phyloP scores from a whole-genome alignment of 2,797 vertebrate genomes.

The Anableps anableps region DNA sequence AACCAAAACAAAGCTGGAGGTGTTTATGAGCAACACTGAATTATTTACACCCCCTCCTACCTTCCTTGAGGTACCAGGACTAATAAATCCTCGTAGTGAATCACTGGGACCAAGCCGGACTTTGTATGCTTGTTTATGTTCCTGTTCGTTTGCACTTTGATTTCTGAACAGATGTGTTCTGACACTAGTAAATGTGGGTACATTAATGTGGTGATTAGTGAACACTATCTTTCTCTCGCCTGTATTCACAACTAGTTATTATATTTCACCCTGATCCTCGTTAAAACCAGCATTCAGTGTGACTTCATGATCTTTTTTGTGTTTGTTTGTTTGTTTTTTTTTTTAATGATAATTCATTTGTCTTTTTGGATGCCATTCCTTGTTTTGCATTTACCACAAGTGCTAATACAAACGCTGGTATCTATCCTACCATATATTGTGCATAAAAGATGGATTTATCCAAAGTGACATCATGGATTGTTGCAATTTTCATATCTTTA shows the following conservation, averaged over 20 bases:
- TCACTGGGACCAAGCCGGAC: conserved; percentile 24
- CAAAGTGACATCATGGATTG: not conserved
- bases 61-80: conserved; percentile 38
- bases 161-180: conserved; percentile 33
- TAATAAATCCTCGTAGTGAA: conserved; percentile 7
- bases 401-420: not conserved
- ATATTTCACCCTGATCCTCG: conserved; percentile 32
- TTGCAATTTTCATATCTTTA: not conserved
- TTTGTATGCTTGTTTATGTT: conserved; percentile 10
- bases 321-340: conserved; percentile 24
- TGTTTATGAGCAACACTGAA: conserved; percentile 30
- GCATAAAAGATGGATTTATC: not conserved
- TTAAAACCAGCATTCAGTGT: conserved; percentile 17
- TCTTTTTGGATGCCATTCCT: conserved; percentile 15
- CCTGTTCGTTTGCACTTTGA: conserved; percentile 55
- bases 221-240: conserved; percentile 58
- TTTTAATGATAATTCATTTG: conserved; percentile 5
- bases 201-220: conserved; percentile 36
- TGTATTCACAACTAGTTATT: conserved; percentile 31
- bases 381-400: conserved; percentile 15
- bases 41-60: conserved; percentile 26
- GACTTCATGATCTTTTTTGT: not conserved
- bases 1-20: conserved; percentile 23
- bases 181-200: conserved; percentile 50
- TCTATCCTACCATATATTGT: not conserved